A percentile compares a stretch with the other conserved stretches of the same genome.
Evolutionary conservation across 2,888 invertebrate genomes (phyloP).

Genomic region (Keiferia lycopersicella): DNA sequence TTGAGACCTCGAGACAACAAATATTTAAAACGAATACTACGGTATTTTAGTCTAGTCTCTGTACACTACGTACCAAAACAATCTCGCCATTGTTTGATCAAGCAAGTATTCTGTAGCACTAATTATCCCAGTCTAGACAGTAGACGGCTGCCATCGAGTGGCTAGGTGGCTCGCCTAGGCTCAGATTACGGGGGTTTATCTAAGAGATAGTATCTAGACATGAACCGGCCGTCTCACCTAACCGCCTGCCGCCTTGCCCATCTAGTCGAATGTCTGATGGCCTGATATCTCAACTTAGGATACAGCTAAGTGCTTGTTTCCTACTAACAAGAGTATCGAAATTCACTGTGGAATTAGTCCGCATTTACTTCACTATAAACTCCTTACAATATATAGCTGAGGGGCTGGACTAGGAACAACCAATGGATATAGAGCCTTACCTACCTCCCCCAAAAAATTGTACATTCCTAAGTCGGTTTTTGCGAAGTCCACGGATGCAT

Average conservation of each 20-base stretch:
- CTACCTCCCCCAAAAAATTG: no score
- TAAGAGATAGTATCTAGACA: conserved; percentile 21
- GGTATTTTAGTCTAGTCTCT: background rate
- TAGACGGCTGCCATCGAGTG: conserved; percentile 46
- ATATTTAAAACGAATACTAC: background rate
- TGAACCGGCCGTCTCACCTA: conserved; percentile 14
- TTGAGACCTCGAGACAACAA: no score
- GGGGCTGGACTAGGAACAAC: no score
- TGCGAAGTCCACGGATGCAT: no score
- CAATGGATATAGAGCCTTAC: no score
- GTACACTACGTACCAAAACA: background rate
- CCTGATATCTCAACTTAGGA: background rate
- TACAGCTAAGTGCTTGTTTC: background rate
- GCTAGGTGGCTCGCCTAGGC: conserved; percentile 37
- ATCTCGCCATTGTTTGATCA: background rate
- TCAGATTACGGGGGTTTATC: conserved; percentile 59
- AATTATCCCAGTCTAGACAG: conserved; percentile 54
- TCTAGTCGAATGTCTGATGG: background rate
- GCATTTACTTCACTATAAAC: no score
- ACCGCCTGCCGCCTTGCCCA: background rate
- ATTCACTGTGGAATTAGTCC: no score
- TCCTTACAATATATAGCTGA: no score
- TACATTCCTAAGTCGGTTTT: no score
- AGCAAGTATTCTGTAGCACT: conserved; percentile 30
- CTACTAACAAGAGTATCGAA: no score